A percentile compares a stretch with the other conserved stretches of the same genome.
phyloP scores from a whole-genome alignment of 2,797 vertebrate genomes.

The Urocyon cinereoargenteus region DNA sequence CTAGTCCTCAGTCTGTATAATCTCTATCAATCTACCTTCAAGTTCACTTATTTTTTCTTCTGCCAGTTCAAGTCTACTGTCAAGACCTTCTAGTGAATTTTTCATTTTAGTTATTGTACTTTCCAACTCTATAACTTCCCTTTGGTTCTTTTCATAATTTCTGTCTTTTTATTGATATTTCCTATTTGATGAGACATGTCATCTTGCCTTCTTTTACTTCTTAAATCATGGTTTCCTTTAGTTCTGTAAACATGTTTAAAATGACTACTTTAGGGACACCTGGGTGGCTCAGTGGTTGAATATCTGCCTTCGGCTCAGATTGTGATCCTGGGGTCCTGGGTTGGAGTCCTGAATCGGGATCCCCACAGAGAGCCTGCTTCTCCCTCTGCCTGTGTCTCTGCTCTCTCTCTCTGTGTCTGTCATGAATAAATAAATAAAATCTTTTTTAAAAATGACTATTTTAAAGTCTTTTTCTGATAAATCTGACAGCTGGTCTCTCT shows the following conservation, averaged over 20 bases:
- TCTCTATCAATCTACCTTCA: background rate
- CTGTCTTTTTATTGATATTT: background rate
- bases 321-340: too few species aligned
- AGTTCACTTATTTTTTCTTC: background rate
- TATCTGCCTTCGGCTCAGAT: too few species aligned
- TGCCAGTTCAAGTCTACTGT: background rate
- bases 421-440: too few species aligned
- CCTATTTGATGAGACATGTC: background rate
- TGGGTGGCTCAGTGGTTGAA: too few species aligned
- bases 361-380: too few species aligned
- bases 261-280: background rate
- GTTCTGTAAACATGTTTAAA: background rate
- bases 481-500: background rate
- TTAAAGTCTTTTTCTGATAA: background rate
- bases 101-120: background rate
- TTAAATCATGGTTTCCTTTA: background rate
- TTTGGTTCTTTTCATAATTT: background rate
- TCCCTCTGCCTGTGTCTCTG: too few species aligned
- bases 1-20: background rate
- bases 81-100: background rate
- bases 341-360: too few species aligned
- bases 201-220: background rate
- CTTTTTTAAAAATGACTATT: background rate
- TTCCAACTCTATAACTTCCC: background rate
- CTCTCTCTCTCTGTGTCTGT: too few species aligned